phyloP scores from a whole-genome alignment of 2,888 invertebrate genomes.

The Thumatha senex region DNA sequence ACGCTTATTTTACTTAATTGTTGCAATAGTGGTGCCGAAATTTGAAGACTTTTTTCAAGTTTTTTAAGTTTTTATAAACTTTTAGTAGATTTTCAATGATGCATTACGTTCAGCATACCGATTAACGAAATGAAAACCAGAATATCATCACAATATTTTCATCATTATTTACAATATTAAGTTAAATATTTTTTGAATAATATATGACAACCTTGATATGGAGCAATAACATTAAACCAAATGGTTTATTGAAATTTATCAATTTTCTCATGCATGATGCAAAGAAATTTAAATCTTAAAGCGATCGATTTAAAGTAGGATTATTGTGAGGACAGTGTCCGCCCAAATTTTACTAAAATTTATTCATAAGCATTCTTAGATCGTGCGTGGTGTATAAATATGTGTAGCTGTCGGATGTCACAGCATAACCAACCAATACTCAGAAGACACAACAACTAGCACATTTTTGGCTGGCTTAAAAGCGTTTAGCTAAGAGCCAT shows the following conservation, averaged over 20 bases:
- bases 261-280: conserved; percentile 40
- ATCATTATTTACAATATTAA: not conserved
- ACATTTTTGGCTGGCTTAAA: conserved; percentile 65
- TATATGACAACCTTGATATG: conserved; percentile 17
- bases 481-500: conserved; percentile 82
- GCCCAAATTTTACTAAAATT: conserved; percentile 52
- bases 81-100: too few species aligned
- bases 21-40: too few species aligned
- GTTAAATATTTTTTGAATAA: not conserved
- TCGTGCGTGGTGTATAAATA: conserved; percentile 76
- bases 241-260: conserved; percentile 20
- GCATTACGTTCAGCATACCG: too few species aligned
- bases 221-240: conserved; percentile 11
- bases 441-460: conserved; percentile 69
- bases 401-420: conserved; percentile 59
- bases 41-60: too few species aligned
- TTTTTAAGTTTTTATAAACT: too few species aligned
- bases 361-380: conserved; percentile 65
- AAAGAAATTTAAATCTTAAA: conserved; percentile 35
- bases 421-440: conserved; percentile 68
- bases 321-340: too few species aligned
- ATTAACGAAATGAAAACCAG: not conserved
- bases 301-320: conserved; percentile 24
- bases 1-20: too few species aligned
- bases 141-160: not conserved